Conservation (phyloP, 2,797 vertebrate species). For the Malurus splendens region DNA sequence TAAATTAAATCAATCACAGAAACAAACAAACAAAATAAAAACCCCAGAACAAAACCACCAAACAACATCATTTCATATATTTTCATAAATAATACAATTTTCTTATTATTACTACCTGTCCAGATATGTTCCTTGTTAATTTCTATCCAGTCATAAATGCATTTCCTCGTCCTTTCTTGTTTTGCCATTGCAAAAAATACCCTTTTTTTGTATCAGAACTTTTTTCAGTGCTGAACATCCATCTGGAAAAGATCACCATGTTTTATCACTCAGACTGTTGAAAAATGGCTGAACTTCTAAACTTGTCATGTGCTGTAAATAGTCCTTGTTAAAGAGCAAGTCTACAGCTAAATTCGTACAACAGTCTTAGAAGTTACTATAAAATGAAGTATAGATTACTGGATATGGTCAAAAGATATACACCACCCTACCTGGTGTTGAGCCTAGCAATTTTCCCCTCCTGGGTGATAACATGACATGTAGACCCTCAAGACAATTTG, state of each 20-base stretch:
- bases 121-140: not conserved
- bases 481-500: not conserved
- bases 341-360: not conserved
- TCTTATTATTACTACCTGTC: not conserved
- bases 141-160: not conserved
- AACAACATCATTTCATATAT: not conserved
- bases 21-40: not conserved
- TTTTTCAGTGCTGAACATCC: not conserved
- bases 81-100: not conserved
- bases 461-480: not conserved
- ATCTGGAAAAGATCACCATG: not conserved
- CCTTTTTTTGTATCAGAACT: not conserved
- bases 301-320: not conserved
- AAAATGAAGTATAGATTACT: not conserved
- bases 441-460: not conserved
- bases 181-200: accelerated
- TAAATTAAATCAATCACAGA: not conserved
- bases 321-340: not conserved
- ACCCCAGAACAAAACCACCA: accelerated
- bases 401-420: not conserved
- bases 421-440: not conserved
- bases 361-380: not conserved
- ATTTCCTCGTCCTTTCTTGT: not conserved
- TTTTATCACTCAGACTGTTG: not conserved
- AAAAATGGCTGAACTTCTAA: not conserved